phyloP scores from a whole-genome alignment of 2,888 invertebrate genomes.

The Scrobipalpa costella region DNA sequence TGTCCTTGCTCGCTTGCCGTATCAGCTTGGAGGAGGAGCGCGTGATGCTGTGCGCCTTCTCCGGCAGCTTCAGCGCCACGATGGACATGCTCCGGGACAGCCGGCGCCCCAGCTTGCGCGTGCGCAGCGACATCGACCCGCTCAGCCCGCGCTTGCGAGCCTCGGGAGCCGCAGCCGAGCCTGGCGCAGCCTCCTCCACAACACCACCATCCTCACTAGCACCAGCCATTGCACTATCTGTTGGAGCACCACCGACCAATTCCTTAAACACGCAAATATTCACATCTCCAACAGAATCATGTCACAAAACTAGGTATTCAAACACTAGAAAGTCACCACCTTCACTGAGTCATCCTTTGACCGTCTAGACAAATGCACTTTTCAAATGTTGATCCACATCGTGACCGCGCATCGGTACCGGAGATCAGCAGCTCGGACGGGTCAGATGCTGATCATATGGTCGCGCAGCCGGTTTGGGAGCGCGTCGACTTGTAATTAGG shows the following conservation, averaged over 20 bases:
- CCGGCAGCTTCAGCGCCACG: conserved; percentile 78
- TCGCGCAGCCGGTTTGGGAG: conserved; percentile 62
- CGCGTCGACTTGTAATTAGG: conserved; percentile 43
- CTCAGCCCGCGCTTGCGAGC: conserved; percentile 67
- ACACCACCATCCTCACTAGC: conserved; percentile 66
- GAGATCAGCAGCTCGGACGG: conserved; percentile 53
- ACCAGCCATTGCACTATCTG: conserved; percentile 72
- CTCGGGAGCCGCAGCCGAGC: conserved; percentile 40
- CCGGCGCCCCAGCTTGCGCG: conserved; percentile 75
- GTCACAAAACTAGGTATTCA: conserved; percentile 54
- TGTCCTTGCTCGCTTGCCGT: conserved; percentile 79
- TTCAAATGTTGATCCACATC: conserved; percentile 66
- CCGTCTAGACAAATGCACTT: conserved; percentile 57
- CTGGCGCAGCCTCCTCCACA: conserved; percentile 52
- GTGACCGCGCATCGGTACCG: conserved; percentile 57
- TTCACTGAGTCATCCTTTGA: conserved; percentile 62
- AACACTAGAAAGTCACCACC: conserved; percentile 61
- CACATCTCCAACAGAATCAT: conserved; percentile 65
- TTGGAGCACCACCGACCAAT: conserved; percentile 49
- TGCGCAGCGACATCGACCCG: conserved; percentile 75
- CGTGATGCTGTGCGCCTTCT: conserved; percentile 82
- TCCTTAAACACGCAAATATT: conserved; percentile 62
- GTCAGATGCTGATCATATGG: conserved; percentile 65
- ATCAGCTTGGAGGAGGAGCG: conserved; percentile 82
- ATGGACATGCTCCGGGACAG: conserved; percentile 80